A percentile compares a stretch with the other conserved stretches of the same genome.
Conservation (phyloP, 1,140 invertebrate species). For the Cotesia chilonis region DNA sequence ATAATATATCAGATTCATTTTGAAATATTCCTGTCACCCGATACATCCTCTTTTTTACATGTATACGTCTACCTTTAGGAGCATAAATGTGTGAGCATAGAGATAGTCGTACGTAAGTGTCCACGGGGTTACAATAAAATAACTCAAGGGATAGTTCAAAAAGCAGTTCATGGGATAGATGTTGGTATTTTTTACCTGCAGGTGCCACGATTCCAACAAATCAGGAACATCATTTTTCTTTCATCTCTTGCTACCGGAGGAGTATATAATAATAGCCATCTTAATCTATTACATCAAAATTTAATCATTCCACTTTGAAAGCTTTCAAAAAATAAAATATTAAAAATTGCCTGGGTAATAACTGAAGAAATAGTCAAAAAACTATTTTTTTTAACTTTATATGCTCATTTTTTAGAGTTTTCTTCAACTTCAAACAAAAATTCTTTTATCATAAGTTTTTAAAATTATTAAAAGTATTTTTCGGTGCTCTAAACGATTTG, state of each 20-base stretch:
- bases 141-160: conserved; percentile 12
- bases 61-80: conserved; percentile 26
- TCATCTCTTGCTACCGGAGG: conserved; percentile 12
- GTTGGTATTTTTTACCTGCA: conserved; percentile 45
- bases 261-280: conserved; percentile 9
- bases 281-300: conserved; percentile 1
- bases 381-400: neutral
- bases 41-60: conserved; percentile 43
- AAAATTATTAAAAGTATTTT: no score
- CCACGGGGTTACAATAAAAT: conserved; percentile 25
- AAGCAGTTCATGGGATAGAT: conserved; percentile 19
- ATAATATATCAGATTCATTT: conserved; percentile 39
- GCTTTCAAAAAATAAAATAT: no score
- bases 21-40: conserved; percentile 54
- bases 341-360: no score
- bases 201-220: conserved; percentile 37
- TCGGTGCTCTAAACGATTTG: neutral
- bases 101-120: conserved; percentile 16
- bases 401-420: neutral
- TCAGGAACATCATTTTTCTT: conserved; percentile 34
- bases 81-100: no score
- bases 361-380: no score
- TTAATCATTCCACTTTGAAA: no score
- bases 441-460: no score
- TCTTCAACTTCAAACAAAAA: neutral